phyloP scores from a whole-genome alignment of 2,888 invertebrate species.

The Eristalis tenax region DNA sequence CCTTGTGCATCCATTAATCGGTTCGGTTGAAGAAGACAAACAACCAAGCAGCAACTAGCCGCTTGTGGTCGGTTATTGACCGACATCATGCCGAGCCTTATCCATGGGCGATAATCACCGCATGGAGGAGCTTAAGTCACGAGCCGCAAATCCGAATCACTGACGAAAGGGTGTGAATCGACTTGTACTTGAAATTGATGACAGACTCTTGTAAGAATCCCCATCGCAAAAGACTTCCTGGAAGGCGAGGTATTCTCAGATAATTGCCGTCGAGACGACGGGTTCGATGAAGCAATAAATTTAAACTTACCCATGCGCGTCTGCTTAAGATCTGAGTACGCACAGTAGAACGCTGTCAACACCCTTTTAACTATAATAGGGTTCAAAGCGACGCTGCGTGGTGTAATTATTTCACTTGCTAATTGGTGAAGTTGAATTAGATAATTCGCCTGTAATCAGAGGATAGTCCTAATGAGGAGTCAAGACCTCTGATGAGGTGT shows the following conservation, averaged over 20 bases:
- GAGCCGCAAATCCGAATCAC: neutral
- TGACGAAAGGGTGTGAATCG: neutral
- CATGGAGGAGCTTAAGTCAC: neutral
- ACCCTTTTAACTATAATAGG: neutral
- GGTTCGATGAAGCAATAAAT: neutral
- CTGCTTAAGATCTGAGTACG: neutral
- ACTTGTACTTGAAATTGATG: neutral
- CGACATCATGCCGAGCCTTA: neutral
- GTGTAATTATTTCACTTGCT: neutral
- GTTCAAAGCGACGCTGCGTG: neutral
- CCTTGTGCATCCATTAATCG: constrained; percentile 21
- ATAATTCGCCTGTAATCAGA: neutral
- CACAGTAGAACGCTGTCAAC: neutral
- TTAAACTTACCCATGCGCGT: no score
- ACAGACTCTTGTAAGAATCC: neutral
- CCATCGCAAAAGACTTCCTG: neutral
- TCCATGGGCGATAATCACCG: neutral
- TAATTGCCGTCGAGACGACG: neutral
- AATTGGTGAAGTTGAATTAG: neutral
- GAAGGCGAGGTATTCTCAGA: neutral
- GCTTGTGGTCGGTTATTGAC: constrained; percentile 7
- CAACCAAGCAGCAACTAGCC: neutral
- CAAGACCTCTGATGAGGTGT: neutral
- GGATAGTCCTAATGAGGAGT: neutral
- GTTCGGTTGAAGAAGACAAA: constrained; percentile 24